phyloP scores from a whole-genome alignment of 2,888 invertebrate species.

The Argyresthia albistria region DNA sequence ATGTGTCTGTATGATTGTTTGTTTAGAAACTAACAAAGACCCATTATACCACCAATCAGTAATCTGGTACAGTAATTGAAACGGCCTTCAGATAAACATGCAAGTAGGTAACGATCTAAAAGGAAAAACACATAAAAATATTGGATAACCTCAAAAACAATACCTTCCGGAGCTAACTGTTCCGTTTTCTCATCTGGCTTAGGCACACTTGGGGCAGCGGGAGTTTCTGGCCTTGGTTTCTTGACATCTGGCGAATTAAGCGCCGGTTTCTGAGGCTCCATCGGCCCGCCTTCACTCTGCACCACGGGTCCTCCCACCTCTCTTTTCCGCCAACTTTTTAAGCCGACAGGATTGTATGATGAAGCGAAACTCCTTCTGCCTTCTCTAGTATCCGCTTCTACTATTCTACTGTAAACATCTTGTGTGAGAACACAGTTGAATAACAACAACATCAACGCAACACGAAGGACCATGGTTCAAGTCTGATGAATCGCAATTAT shows the following conservation, averaged over 20 bases:
- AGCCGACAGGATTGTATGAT: background rate
- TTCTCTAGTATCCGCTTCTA: background rate
- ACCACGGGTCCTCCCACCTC: background rate
- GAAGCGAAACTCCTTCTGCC: background rate
- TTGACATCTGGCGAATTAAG: background rate
- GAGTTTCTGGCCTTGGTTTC: background rate
- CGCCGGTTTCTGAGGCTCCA: background rate
- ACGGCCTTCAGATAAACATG: no score
- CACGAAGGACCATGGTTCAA: slow-evolving; percentile 30
- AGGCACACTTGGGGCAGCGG: background rate
- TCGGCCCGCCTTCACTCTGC: background rate
- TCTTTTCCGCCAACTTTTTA: background rate
- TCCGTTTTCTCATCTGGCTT: background rate
- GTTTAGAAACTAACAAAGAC: no score
- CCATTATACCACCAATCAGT: no score
- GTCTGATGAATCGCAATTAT: no score
- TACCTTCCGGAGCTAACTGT: background rate
- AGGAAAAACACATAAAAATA: no score
- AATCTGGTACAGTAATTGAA: background rate
- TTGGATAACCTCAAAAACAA: background rate
- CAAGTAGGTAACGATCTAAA: no score
- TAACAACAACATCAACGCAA: slow-evolving; percentile 32
- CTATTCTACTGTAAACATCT: slow-evolving; percentile 13
- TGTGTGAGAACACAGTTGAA: slow-evolving; percentile 31
- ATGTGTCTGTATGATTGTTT: no score